Evolutionary conservation across 2,888 invertebrate species (phyloP).

Genomic region (Plemyria rubiginata): DNA sequence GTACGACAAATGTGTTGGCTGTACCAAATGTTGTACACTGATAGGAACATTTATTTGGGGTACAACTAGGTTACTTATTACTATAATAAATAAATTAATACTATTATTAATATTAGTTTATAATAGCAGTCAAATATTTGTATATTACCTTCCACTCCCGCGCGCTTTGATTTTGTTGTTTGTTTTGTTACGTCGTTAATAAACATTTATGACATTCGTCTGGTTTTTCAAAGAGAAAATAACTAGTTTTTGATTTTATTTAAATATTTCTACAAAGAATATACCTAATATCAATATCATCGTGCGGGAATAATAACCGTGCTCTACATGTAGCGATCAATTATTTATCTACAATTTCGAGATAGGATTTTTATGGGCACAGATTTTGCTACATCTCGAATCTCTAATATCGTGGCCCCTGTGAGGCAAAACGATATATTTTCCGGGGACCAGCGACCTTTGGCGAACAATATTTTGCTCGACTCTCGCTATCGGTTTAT

Average conservation of each 20-base stretch:
- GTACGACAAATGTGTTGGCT: slow-evolving; percentile 17
- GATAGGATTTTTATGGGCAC: slow-evolving; percentile 48
- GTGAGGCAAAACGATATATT: slow-evolving; percentile 70
- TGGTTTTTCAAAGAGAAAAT: no score
- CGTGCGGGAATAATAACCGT: slow-evolving; percentile 25
- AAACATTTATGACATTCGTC: no score
- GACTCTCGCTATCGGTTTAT: slow-evolving; percentile 77
- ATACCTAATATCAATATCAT: not conserved
- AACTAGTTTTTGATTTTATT: no score
- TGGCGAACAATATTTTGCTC: slow-evolving; percentile 81
- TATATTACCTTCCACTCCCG: no score
- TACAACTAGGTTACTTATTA: no score
- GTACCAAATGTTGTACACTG: slow-evolving; percentile 7
- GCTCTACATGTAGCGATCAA: slow-evolving; percentile 37
- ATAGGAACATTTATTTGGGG: not conserved
- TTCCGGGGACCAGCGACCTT: slow-evolving; percentile 70
- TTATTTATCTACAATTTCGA: slow-evolving; percentile 42
- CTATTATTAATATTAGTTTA: no score
- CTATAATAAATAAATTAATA: no score
- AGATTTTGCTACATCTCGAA: slow-evolving; percentile 59
- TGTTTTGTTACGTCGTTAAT: no score
- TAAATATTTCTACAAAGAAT: no score
- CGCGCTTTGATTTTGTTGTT: no score
- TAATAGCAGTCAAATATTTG: no score
- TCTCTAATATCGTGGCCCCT: slow-evolving; percentile 70